Evolutionary conservation across 2,113 vertebrate species (phyloP), one percentile per base, ranked within the genome.

Genomic region (Gymnarchus niloticus): DNA sequence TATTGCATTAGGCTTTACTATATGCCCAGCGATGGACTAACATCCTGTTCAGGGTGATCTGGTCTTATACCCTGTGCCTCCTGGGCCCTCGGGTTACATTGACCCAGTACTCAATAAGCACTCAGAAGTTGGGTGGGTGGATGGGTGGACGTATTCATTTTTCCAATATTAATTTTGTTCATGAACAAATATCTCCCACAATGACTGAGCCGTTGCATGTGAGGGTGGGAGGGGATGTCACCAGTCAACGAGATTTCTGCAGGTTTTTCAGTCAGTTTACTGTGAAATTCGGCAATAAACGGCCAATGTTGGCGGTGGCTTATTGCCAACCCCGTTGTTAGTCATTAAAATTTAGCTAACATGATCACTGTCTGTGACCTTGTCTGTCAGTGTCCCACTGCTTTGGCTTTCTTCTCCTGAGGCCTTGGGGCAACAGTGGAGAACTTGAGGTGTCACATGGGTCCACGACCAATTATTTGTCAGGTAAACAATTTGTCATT

Each of bases 261-360:
- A 69, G 28, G 61, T 73, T 73, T 37, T 73, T 37, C 65, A 73
- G 65, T 41, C 33, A 19, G 65, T 73, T 73, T 73, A 73, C 65
- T 73, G 61, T 69, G 37, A 69, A 69, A 81, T 51, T n/a, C 77
- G 48, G 77, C 44, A 81, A 81, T 51, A 81, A 48, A 14, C 46
- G 0, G 46, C 9, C 21, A 2, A 3, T 46, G 49, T 49, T 51
- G 44, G n/a, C 44, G 6, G 77, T 0, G n/a, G 44, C 23, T 51
- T 51, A 81, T 12, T 51, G 77, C 21, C 48, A 7, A 51, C 77
- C 77, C 48, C 77, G 12, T 49, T 81, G 77, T 81, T 25, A 81
- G 77, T 81, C 48, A 81, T 81, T 48, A 81, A 49, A 81, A 73
- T 81, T 23, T 51, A n/a, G 48, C 77, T 25, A 23, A n/a, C 77